A percentile compares a stretch with the other conserved stretches of the same genome.
Evolutionary conservation across 2,797 vertebrate species (phyloP).

Genomic region (Pelochelys cantorii): DNA sequence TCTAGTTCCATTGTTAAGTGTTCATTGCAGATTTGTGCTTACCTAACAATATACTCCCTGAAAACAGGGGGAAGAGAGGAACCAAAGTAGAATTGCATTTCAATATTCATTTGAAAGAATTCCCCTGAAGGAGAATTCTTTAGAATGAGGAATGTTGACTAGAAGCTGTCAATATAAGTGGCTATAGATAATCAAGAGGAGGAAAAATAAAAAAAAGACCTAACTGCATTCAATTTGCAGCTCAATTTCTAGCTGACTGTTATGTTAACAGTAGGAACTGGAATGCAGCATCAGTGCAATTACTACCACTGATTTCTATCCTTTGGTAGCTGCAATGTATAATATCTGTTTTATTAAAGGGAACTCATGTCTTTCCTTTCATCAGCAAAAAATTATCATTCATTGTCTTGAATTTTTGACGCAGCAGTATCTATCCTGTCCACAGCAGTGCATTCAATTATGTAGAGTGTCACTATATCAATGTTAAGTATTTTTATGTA

Average conservation of each 20-base stretch:
- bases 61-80: not conserved
- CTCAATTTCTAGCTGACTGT: constrained; percentile 17
- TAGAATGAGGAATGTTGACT: constrained; percentile 47
- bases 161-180: constrained; percentile 48
- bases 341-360: not conserved
- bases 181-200: constrained; percentile 32
- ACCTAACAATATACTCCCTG: not conserved
- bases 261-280: not conserved
- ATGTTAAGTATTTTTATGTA: not conserved
- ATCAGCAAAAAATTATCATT: not conserved
- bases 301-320: not conserved
- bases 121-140: constrained; percentile 36
- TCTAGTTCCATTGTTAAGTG: not conserved
- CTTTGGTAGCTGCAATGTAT: not conserved
- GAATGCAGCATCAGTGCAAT: constrained; percentile 10
- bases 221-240: not conserved
- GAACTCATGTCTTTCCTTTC: not conserved
- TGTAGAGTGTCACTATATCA: not conserved
- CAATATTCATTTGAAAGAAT: constrained; percentile 43
- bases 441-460: not conserved
- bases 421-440: not conserved
- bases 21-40: not conserved
- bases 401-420: not conserved
- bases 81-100: constrained; percentile 11
- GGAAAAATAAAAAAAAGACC: not conserved